Base-by-base conservation (phyloP, 2,797 vertebrate species). In the Enteromius treurensis region DNA sequence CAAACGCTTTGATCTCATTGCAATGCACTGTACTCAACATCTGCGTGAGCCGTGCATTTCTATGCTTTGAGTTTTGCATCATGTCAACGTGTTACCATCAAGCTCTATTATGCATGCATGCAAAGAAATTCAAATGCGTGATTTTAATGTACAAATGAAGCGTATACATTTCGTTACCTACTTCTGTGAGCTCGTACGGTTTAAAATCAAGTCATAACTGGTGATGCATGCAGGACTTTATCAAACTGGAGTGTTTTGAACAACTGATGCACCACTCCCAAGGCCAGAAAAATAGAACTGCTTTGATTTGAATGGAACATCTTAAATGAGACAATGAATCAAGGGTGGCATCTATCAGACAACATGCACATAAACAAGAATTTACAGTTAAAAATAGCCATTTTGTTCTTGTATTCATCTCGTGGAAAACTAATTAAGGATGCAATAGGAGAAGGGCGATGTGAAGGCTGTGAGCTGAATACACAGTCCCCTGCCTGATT, bases 391-490 rank as follows among this genome's bases (percentile, higher is more conserved):
- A 26, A 64, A 53, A 53, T 26, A 65, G 45, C 71, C 3, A 7
- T 40, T 60, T 10, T 10, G 15, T 32, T 69, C 37, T 47, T 75
- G 78, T 74, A 34, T 49, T 65, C 55, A 70, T 51, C 73, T 71
- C 29, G 47, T 49, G 71, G 82, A 87, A 86, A 84, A 86, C 80
- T 82, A 85, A 88, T 87, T 86, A 86, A 58, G 11, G 47, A 55
- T 68, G 58, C 62, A 79, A 32, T 17, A 64, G 49, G 32, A 34
- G 82, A 68, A 81, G 49, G 83, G 78, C 69, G 53, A 80, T 68
- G 68, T 79, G 73, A 73, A 79, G 34, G 65, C 77, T 78, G 79
- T 55, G 62, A 84, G 86, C 80, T 65, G 78, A 83, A 86, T 75
- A 69, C 80, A 67, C 65, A 68, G 67, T 29, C 23, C 42, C 34